Base-by-base conservation (phyloP, 1,140 invertebrate genomes). In the Parapsyche elsis region DNA sequence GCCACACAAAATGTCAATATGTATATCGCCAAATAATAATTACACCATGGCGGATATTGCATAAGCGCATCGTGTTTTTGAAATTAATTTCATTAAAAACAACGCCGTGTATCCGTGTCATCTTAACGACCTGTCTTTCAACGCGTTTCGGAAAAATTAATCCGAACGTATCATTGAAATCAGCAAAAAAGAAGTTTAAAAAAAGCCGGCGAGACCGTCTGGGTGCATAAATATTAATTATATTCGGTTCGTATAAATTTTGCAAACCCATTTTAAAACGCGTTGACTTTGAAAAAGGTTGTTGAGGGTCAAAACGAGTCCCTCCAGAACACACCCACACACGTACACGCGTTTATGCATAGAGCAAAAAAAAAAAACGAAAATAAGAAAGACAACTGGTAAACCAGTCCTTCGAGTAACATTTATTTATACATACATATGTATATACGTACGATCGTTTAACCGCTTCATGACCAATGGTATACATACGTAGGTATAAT, bases 301-400 rank as follows among this genome's bases (percentile, higher is more conserved):
- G 21, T 23, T 23, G 10, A 24, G 64, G 64, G 64, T 67, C 64
- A 67, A 26, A 67, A 23, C 70, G 70, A 23, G 70, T 71, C 26
- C 70, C 24, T 57, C 16, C 71, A 10, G 24, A 46, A 49, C 38
- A 44, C 45, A 75, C 71, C 38, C 46, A 75, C 71, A 75, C 71
- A 75, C 71, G 16, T 53, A 19, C 71, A n/a, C 71, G 16, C 49
- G 16, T 75, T 75, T 75, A 75, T 75, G 71, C 71, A 75, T 75
- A 75, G 71, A 75, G 71, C 44, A 75, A 75, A 75, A 38, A 21
- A 21, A 24, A 75, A 38, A 67, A 21, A 67, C 61, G 24, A 21
- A 67, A 67, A 67, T 23, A 67, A 67, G 61, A 67, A 67, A 75
- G n/a, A 75, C 44, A 75, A 75, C 71, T 75, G 71, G 71, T 75